Evolutionary conservation across 2,888 invertebrate genomes (phyloP), one percentile per base, ranked within the genome.

Genomic region (Drepana falcataria): DNA sequence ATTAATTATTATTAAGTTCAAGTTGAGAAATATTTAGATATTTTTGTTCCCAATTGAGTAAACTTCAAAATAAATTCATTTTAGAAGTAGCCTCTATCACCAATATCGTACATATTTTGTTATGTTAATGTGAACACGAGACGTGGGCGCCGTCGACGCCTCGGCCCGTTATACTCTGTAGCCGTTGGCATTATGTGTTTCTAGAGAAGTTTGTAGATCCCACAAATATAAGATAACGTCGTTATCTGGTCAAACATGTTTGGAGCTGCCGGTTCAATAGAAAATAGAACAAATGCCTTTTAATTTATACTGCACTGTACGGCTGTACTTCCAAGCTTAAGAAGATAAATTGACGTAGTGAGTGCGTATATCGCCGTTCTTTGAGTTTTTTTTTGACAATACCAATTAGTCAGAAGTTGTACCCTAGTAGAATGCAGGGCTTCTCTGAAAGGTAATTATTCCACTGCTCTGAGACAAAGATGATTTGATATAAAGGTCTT

Each of bases 91-190:
- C 9, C 40, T 41, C 3, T 7, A 37, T 21, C 21, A 21, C 21
- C 21, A 21, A 21, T 35, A 51, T 34, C 33, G 34, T 35, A 49
- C 37, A 35, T 7, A 48, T 49, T 33, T 37, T 49, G 37, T 48
- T 35, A 49, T 47, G 35, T 48, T 54, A 41, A 53, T 51, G 5
- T 4, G 40, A 33, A 40, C 53, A 47, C 40, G 35, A 41, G 35
- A 47, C 55, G 70, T 77, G 69, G 79, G 77, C 56, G 49, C 49
- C 21, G 37, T 49, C 49, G 49, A 21, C 49, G 21, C 35, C 37
- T 37, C 49, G 35, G 37, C 37, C 49, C 49, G 49, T 49, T 49
- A 49, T 21, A 33, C 49, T 49, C 33, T 33, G 49, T 35, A 5
- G 37, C 37, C 49, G 9, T 40, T 21, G 21, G 33, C 40, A 21